Evolutionary conservation across 1,140 invertebrate species (phyloP), one percentile per base, ranked within the genome.

Genomic region (Mylabris phalerata): DNA sequence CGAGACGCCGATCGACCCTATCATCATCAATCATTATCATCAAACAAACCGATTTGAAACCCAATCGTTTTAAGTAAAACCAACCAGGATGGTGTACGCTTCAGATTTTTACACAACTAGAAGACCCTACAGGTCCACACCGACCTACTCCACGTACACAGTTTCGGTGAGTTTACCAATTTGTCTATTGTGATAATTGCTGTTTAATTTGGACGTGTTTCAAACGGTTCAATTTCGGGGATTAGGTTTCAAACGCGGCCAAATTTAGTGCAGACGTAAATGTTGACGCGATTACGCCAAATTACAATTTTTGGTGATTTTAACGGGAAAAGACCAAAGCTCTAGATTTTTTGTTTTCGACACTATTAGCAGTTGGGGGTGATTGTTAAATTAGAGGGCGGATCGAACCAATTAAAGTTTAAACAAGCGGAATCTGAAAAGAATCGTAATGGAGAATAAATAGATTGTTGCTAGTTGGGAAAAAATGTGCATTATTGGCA

Each of bases 51-150:
- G 19, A 19, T 32, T 32, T 32, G 32, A 3, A 5, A 32, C 32
- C 32, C 7, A 7, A 19, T 19, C 19, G 19, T 19, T 13, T 13
- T 13, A 13, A 13, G 13, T 19, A 19, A 2, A 19, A 19, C 19
- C 32, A 32, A 32, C 44, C 77, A 83, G 82, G 74, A 92, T 92
- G 89, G 89, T 92, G 80, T 92, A 90, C 86, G 87, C 89, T 80
- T 87, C 85, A 80, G 89, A 90, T 78, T 92, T 90, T 77, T 89
- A 89, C 77, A 90, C 88, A 67, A 90, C 85, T 74, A 84, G 89
- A 77, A 84, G 88, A 77, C 88, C 88, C 50, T 88, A 88, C 74
- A 71, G 76, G 52, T 80, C 84, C 69, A 77, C 85, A 72, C 86
- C 86, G 57, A 77, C 80, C 64, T 78, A 83, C 67, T 84, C 83